phyloP scores from a whole-genome alignment of 2,113 vertebrate species.

The Phoxinus phoxinus region DNA sequence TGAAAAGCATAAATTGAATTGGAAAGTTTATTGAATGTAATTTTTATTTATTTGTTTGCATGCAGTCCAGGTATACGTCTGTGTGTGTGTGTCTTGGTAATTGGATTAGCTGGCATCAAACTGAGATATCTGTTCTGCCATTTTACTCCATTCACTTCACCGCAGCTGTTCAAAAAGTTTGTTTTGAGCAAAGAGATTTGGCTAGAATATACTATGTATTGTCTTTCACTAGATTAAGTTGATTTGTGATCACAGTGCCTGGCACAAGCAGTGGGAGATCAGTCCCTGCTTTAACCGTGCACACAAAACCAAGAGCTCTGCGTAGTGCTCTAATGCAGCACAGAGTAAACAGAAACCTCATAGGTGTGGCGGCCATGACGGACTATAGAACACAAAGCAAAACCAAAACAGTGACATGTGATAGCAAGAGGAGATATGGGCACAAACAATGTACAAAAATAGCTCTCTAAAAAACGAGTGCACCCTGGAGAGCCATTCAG shows the following conservation, averaged over 20 bases:
- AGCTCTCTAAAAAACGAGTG: slow-evolving; percentile 53
- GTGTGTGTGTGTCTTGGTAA: neutral
- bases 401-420: slow-evolving; percentile 70
- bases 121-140: neutral
- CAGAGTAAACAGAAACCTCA: slow-evolving; percentile 44
- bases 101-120: neutral
- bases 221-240: neutral
- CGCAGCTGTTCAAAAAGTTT: neutral
- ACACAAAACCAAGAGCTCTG: slow-evolving; percentile 6
- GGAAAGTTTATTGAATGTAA: neutral
- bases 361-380: slow-evolving; percentile 43
- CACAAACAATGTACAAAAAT: slow-evolving; percentile 65
- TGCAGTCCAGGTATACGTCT: neutral
- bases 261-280: neutral
- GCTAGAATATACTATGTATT: neutral
- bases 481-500: slow-evolving; percentile 3
- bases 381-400: slow-evolving; percentile 43
- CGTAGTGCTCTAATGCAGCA: slow-evolving; percentile 7
- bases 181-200: neutral
- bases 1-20: neutral
- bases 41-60: neutral
- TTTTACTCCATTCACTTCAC: neutral
- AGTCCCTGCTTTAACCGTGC: slow-evolving; percentile 43
- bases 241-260: slow-evolving; percentile 23
- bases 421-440: slow-evolving; percentile 48